Base-by-base conservation (phyloP, 2,113 vertebrate species). In the Pluvianellus socialis region DNA sequence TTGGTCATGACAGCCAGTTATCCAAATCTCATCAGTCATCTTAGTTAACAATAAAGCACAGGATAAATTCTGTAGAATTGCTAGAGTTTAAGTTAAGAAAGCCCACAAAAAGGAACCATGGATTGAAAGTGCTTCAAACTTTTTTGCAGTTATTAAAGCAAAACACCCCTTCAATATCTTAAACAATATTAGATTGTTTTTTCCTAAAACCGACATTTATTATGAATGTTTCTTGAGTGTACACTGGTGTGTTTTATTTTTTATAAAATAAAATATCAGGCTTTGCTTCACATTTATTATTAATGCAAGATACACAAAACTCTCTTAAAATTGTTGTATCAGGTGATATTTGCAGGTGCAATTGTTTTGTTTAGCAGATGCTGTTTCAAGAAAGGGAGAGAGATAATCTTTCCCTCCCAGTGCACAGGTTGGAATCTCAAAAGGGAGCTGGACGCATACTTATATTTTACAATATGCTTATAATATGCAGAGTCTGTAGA, bases 261-360 rank as follows among this genome's bases (percentile, higher is more conserved):
- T 94, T 91, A 85, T 75, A 89, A 95, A 96, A 91, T 81, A 92
- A 92, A 97, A 75, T 95, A 96, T 53, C 77, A 92, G n/a, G 49
- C 90, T 94, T 92, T 96, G 70, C 6, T 93, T 92, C 94, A 75
- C 90, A 97, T 97, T 91, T 97, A 97, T 97, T 97, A 96, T 97
- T 96, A 93, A 97, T 94, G 84, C 35, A 97, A 96, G 91, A 72
- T 95, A 97, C 91, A 96, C 85, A 17, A 88, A 82, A 65, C 65
- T 95, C 70, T 85, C 84, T 91, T 92, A 94, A 96, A 96, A 90
- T 44, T 94, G 91, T 97, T 96, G 58, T 88, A 91, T 90, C 84
- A 65, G 92, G 91, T 95, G 93, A 84, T 94, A 93, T 93, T 95
- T 96, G 62, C 82, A 96, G 96, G 96, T 96, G 85, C 73, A 87